A percentile compares a stretch with the other conserved stretches of the same genome.
Evolutionary conservation across 1,140 invertebrate species (phyloP).

Genomic region (Diachasma alloeum): DNA sequence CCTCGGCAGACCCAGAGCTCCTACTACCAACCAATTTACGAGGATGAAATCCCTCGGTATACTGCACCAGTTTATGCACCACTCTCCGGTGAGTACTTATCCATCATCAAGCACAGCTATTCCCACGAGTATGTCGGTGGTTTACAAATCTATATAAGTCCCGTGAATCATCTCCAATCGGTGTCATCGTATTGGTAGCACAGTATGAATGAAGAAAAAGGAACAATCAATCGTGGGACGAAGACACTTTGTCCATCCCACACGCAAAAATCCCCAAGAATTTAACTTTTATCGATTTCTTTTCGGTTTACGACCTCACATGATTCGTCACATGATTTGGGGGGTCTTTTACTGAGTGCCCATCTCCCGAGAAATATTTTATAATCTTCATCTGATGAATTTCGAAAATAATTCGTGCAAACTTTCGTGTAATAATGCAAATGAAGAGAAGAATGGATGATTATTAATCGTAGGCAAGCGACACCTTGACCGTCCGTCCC

Average conservation of each 20-base stretch:
- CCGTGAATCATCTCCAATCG: not conserved
- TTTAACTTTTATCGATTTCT: no score
- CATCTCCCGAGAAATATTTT: no score
- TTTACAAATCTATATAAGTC: conserved; percentile 2
- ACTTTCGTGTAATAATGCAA: not conserved
- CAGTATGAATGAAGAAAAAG: not conserved
- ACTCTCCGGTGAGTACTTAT: conserved; percentile 50
- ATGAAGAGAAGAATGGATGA: not conserved
- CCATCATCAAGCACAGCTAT: not conserved
- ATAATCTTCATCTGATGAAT: no score
- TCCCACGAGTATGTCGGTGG: not conserved
- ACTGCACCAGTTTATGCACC: conserved; percentile 53
- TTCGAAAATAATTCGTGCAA: no score
- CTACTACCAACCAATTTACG: conserved; percentile 57
- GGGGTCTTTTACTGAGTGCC: no score
- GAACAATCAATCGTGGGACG: not conserved
- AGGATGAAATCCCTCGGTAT: conserved; percentile 56
- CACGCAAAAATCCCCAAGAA: not conserved
- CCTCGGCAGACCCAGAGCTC: conserved; percentile 43
- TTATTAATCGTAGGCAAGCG: not conserved
- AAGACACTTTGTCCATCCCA: not conserved
- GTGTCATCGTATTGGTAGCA: not conserved
- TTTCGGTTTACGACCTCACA: no score
- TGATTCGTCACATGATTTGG: no score
- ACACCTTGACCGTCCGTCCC: conserved; percentile 14